Conservation (phyloP, 2,888 invertebrate genomes). For the Lasioglossum lativentre region DNA sequence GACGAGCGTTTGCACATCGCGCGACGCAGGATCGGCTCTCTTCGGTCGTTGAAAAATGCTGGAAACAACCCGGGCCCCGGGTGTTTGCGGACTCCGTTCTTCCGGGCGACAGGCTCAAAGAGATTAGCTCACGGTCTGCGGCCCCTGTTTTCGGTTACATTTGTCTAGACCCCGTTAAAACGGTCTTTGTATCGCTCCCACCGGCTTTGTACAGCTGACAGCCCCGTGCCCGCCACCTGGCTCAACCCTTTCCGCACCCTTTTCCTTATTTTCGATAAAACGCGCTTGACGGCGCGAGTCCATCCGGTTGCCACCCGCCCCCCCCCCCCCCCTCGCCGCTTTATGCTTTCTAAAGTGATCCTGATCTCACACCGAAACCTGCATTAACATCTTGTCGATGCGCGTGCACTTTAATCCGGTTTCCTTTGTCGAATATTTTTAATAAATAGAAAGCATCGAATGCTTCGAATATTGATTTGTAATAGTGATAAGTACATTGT, state of each 20-base stretch:
- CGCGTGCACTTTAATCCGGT: background rate
- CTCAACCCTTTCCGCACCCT: background rate
- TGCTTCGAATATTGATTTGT: background rate
- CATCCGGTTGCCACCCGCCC: background rate
- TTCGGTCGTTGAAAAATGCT: background rate
- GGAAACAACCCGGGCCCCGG: background rate
- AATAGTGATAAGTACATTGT: too few relatives aligned
- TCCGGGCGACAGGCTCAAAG: constrained; percentile 48
- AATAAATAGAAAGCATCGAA: background rate
- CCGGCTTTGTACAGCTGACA: background rate
- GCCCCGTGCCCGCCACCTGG: background rate
- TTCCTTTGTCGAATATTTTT: background rate
- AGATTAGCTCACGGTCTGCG: constrained; percentile 53
- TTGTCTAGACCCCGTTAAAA: constrained; percentile 36
- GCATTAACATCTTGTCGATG: background rate
- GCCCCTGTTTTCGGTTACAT: constrained; percentile 46
- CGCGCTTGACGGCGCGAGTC: background rate
- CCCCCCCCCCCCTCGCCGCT: background rate
- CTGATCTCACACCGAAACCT: background rate
- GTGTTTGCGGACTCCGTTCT: constrained; percentile 27
- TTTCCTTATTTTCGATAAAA: constrained; percentile 12
- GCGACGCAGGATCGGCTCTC: constrained; percentile 10
- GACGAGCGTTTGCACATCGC: background rate
- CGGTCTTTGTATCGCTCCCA: constrained; percentile 17
- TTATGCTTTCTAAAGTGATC: background rate